A percentile compares a stretch with the other conserved stretches of the same genome.
Conservation (phyloP, 2,888 invertebrate species). For the Lasioglossum leucozonium region DNA sequence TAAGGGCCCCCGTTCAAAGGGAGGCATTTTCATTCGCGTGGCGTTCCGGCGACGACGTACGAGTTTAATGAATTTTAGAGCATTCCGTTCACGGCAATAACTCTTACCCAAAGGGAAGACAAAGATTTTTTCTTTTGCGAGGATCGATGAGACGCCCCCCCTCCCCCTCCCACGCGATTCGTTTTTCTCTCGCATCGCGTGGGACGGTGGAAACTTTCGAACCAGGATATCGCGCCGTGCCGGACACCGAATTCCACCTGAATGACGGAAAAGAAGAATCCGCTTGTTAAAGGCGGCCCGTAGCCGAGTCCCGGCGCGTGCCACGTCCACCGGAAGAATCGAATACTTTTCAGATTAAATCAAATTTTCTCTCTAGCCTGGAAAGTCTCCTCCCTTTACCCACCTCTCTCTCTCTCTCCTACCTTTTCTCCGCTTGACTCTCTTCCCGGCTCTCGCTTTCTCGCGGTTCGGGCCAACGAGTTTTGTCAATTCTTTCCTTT, state of each 20-base stretch:
- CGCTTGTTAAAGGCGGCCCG: slow-evolving; percentile 41
- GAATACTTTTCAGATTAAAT: slow-evolving; percentile 54
- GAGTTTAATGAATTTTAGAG: slow-evolving; percentile 64
- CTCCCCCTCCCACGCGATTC: neutral
- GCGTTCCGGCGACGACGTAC: slow-evolving; percentile 15
- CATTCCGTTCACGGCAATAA: slow-evolving; percentile 41
- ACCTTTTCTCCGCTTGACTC: neutral
- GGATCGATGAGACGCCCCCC: neutral
- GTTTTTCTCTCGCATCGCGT: neutral
- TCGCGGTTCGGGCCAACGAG: neutral
- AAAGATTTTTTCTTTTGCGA: slow-evolving; percentile 35
- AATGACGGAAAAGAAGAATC: slow-evolving; percentile 41
- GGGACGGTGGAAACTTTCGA: neutral
- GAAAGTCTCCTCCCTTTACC: neutral
- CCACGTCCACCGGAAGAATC: slow-evolving; percentile 41
- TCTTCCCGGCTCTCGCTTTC: neutral
- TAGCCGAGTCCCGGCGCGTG: slow-evolving; percentile 27
- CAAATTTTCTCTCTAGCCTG: slow-evolving; percentile 37
- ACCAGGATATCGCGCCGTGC: neutral
- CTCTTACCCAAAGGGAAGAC: slow-evolving; percentile 20
- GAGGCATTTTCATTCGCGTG: slow-evolving; percentile 18
- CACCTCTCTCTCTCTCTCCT: neutral
- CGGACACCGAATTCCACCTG: slow-evolving; percentile 48
- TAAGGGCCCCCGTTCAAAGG: slow-evolving; percentile 19
- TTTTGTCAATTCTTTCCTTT: slow-evolving; percentile 32